phyloP scores from a whole-genome alignment of 2,888 invertebrate species.

The Xylophagus ater region DNA sequence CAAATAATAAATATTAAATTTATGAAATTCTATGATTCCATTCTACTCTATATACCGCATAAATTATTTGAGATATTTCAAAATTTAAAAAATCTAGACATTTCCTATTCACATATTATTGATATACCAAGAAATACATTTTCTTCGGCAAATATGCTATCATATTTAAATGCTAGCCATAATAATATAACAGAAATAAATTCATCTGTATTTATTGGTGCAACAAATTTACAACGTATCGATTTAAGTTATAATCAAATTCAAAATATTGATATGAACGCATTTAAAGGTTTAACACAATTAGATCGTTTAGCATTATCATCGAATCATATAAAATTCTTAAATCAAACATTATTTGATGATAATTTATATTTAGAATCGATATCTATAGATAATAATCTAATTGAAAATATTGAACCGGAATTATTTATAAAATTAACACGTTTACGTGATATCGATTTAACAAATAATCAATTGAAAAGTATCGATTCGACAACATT shows the following conservation, averaged over 20 bases:
- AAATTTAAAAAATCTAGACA: conserved; percentile 31
- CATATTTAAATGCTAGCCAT: conserved; percentile 30
- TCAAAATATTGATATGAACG: conserved; percentile 26
- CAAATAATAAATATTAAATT: conserved; percentile 31
- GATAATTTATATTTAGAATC: conserved; percentile 32
- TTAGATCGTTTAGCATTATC: conserved; percentile 32
- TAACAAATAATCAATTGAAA: conserved; percentile 28
- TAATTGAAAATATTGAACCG: conserved; percentile 27
- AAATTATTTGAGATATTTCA: conserved; percentile 33
- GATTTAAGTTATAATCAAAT: conserved; percentile 33
- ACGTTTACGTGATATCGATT: conserved; percentile 31
- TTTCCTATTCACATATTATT: conserved; percentile 32
- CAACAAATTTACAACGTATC: conserved; percentile 29
- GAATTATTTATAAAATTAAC: conserved; percentile 31
- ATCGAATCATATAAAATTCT: conserved; percentile 25
- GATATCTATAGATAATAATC: conserved; percentile 34
- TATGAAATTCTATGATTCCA: conserved; percentile 37
- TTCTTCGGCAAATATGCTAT: conserved; percentile 30
- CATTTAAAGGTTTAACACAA: conserved; percentile 30
- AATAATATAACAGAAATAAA: conserved; percentile 32
- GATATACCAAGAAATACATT: conserved; percentile 35
- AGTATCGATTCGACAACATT: conserved; percentile 32
- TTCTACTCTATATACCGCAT: conserved; percentile 32
- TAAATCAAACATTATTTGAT: conserved; percentile 29
- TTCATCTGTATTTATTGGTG: conserved; percentile 34